These are phyloP conservation scores for Spodoptera litura DNA, from an alignment of 1,140 invertebrate genomes.

Conservation along the genomic window DNA sequence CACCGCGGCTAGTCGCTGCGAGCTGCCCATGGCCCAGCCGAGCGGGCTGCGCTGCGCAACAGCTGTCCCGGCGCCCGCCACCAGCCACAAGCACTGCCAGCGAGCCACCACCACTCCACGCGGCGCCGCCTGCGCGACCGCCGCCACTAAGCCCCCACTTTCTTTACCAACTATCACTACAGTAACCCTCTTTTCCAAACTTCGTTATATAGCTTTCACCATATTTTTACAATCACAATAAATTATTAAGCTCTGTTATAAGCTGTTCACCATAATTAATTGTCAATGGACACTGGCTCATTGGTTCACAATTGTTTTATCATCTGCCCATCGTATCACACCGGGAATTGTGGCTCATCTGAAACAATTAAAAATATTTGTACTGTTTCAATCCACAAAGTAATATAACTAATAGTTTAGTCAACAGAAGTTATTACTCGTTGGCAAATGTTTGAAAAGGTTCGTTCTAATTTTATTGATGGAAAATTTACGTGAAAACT, in stretches of 20 bases:
- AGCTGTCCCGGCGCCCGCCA: slow-evolving; percentile 69
- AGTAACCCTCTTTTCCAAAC: slow-evolving; percentile 1
- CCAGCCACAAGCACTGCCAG: slow-evolving; percentile 72
- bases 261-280: slow-evolving; percentile 4
- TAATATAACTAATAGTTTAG: too few relatives aligned
- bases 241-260: slow-evolving; percentile 35
- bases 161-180: neutral
- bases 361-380: slow-evolving; percentile 62
- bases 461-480: too few relatives aligned
- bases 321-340: slow-evolving; percentile 59
- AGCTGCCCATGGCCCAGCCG: slow-evolving; percentile 83
- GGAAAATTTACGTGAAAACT: too few relatives aligned
- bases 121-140: slow-evolving; percentile 72
- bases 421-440: too few relatives aligned
- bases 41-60: slow-evolving; percentile 79
- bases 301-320: slow-evolving; percentile 51
- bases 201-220: neutral
- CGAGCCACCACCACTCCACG: slow-evolving; percentile 72
- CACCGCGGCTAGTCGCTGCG: slow-evolving; percentile 78
- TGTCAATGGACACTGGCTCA: slow-evolving; percentile 57
- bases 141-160: slow-evolving; percentile 42
- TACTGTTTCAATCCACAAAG: neutral
- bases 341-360: slow-evolving; percentile 65
- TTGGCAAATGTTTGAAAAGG: too few relatives aligned
- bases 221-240: slow-evolving; percentile 30